A percentile compares a stretch with the other conserved stretches of the same genome.
Evolutionary conservation across 1,140 invertebrate species (phyloP).

Genomic region (Physella acuta): DNA sequence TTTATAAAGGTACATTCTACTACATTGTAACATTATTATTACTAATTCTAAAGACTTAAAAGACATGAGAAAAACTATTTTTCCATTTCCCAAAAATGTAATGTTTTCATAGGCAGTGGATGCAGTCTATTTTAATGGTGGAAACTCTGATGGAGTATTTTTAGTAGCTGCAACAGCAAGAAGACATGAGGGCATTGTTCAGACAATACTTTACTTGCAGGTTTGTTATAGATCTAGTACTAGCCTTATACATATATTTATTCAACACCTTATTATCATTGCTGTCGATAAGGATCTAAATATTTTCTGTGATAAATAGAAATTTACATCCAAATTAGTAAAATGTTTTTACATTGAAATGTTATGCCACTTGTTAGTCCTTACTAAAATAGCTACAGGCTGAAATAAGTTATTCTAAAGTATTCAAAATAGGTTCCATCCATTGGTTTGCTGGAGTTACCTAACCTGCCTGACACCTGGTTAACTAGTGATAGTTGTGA

Average conservation of each 20-base stretch:
- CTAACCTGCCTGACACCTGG: constrained; percentile 69
- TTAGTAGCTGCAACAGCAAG: constrained; percentile 57
- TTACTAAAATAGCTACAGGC: no score
- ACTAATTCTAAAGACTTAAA: no score
- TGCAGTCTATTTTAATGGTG: constrained; percentile 59
- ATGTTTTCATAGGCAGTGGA: constrained; percentile 48
- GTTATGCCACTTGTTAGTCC: no score
- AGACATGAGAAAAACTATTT: neutral
- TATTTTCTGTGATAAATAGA: no score
- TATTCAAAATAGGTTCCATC: constrained; percentile 68
- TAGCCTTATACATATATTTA: no score
- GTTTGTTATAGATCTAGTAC: no score
- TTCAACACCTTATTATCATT: no score
- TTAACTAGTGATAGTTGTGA: constrained; percentile 64
- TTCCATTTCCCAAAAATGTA: neutral
- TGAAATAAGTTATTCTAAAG: no score
- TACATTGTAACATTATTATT: neutral
- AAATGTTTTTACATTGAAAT: no score
- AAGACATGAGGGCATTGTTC: constrained; percentile 47
- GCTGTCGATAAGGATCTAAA: no score
- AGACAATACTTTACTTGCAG: constrained; percentile 45
- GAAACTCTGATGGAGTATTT: constrained; percentile 47
- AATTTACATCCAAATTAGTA: no score
- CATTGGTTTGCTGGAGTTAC: constrained; percentile 69
- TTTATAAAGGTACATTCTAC: neutral